Conservation (phyloP, 2,113 vertebrate species). For the Stegostoma tigrinum region DNA sequence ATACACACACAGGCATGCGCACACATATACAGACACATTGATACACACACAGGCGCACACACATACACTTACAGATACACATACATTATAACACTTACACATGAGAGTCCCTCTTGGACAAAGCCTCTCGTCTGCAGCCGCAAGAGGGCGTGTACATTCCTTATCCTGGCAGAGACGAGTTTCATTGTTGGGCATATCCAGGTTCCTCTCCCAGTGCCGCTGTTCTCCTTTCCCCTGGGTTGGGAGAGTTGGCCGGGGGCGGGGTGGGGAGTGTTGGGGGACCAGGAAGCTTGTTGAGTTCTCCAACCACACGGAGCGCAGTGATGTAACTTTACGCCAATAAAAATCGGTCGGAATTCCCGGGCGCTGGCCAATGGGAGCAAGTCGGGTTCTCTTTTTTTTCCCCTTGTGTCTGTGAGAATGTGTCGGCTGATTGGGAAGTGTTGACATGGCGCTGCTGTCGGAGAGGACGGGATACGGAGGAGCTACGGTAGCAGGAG, state of each 20-base stretch:
- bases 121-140: neutral
- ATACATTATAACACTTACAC: neutral
- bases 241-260: too few species aligned
- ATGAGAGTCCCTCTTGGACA: neutral
- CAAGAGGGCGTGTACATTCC: neutral
- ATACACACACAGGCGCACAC: too few species aligned
- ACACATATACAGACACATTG: too few species aligned
- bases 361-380: conserved; percentile 18
- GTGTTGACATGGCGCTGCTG: conserved; percentile 2
- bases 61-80: too few species aligned
- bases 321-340: conserved; percentile 34
- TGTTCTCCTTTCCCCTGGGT: neutral
- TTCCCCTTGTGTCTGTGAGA: neutral
- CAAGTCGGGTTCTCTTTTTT: too few species aligned
- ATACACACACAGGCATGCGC: too few species aligned
- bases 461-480: neutral
- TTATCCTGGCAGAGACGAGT: neutral
- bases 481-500: neutral
- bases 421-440: conserved; percentile 4
- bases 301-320: conserved; percentile 18
- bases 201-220: neutral
- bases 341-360: conserved; percentile 24
- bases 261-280: too few species aligned
- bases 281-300: neutral
- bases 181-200: neutral